Base-by-base conservation (phyloP, 2,888 invertebrate genomes). In the Hirtodrosophila confusa region DNA sequence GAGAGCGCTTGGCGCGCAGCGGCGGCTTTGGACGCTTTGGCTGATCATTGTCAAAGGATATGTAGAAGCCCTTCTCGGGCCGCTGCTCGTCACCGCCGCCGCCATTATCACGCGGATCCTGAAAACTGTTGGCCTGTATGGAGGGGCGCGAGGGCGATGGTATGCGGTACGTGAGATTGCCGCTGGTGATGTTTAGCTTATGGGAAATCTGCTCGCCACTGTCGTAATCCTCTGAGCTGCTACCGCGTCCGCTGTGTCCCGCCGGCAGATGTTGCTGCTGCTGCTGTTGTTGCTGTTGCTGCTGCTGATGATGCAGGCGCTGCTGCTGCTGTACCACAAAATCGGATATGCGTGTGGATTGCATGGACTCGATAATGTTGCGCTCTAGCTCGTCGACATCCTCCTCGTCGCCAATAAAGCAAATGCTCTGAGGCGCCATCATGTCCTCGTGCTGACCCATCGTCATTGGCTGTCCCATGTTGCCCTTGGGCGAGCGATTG, bases 401-500 rank as follows among this genome's bases (percentile, higher is more conserved):
- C 45, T 92, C 93, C 24, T 94, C 93, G 90, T 94, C 95, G 88
- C 97, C 97, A 78, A 97, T 97, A 89, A 97, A 97, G 56, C 97
- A 97, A 87, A 97, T 97, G 92, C 96, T 97, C 90, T 97, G 97
- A 0, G 97, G 97, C 85, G 97, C 97, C 97, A 97, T 97, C 89
- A 97, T 97, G 89, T 96, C 97, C 55, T 95, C 94, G 29, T 94
- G 95, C 41, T 95, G 94, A 0, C 49, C 68, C 67, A 76, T 68
- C 3, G 57, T 36, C 61, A 74, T 69, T 0, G 56, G 36, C 44
- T 65, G 69, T 0, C 31, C 78, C 54, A 64, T 75, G 44, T 78
- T 68, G 29, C 80, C 72, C 66, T 78, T 88, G 41, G 89, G 87
- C 27, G 89, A 89, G 8, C 88, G 83, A 54, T 84, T 82, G 69